phyloP scores from a whole-genome alignment of 23 tunicate species.

The Ascidia mentula region DNA sequence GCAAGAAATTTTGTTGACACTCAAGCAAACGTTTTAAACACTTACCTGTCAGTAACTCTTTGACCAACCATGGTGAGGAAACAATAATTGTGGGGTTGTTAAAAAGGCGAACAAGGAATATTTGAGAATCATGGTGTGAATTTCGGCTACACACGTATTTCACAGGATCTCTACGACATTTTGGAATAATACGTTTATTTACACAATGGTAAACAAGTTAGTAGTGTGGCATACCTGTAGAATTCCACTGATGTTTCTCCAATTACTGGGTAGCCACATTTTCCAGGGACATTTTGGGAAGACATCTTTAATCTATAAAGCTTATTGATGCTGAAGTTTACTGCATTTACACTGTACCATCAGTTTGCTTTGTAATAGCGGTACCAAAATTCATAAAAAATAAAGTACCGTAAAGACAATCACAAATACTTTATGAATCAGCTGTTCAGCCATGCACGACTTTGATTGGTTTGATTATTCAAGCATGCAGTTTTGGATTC shows the following conservation, averaged over 20 bases:
- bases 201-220: neutral
- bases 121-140: conserved; percentile 9
- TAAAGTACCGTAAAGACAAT: too few species aligned
- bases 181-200: neutral
- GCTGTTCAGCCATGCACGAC: neutral
- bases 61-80: conserved; percentile 44
- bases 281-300: conserved; percentile 45
- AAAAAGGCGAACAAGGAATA: conserved; percentile 45
- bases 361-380: too few species aligned
- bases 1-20: too few species aligned
- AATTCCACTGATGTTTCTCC: conserved; percentile 68
- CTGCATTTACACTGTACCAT: too few species aligned
- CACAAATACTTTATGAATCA: conserved; percentile 7
- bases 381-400: too few species aligned
- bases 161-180: conserved; percentile 31
- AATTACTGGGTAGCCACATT: conserved; percentile 57
- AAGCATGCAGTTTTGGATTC: neutral
- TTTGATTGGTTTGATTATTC: neutral
- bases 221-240: conserved; percentile 24
- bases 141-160: conserved; percentile 25
- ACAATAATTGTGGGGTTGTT: conserved; percentile 62
- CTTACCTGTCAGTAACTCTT: conserved; percentile 34
- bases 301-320: neutral
- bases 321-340: too few species aligned
- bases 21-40: too few species aligned